Percentiles rank a stretch among this genome's conserved stretches.
These are phyloP conservation scores for Hephaestus fuliginosus DNA, from an alignment of 2,797 vertebrate species.

Conservation along the genomic window DNA sequence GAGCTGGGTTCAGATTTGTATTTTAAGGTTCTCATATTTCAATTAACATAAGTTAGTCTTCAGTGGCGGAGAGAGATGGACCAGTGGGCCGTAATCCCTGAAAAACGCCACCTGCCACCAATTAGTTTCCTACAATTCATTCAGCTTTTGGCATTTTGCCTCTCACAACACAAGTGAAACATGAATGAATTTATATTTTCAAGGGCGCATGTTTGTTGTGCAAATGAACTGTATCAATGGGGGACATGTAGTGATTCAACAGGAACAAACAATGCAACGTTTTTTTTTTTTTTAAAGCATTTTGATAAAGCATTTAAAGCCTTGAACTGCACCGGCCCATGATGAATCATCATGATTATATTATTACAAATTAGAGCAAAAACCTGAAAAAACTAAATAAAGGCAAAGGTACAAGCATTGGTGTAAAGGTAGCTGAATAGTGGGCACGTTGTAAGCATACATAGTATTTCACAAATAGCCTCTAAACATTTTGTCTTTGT, in stretches of 20 bases:
- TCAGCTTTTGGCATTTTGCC: neutral
- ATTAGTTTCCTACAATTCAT: neutral
- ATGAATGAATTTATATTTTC: neutral
- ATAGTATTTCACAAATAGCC: neutral
- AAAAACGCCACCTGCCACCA: neutral
- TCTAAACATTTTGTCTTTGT: neutral
- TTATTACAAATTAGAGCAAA: neutral
- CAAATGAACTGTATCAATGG: neutral
- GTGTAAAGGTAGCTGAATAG: neutral
- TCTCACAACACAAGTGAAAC: neutral
- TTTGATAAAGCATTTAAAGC: neutral
- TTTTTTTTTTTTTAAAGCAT: too few species aligned
- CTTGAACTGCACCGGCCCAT: neutral
- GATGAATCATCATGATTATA: neutral
- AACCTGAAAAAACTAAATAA: neutral
- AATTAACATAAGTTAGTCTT: too few species aligned
- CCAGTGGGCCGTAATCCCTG: neutral
- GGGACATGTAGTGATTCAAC: too few species aligned
- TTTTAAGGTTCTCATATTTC: too few species aligned
- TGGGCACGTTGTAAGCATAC: neutral
- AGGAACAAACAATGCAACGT: neutral
- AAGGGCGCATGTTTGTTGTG: neutral
- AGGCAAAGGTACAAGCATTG: neutral
- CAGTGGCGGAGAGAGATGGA: neutral
- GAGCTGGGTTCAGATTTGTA: neutral